These are phyloP conservation scores for Cynopterus sphinx DNA, from an alignment of 2,797 vertebrate species.

Conservation along the genomic window DNA sequence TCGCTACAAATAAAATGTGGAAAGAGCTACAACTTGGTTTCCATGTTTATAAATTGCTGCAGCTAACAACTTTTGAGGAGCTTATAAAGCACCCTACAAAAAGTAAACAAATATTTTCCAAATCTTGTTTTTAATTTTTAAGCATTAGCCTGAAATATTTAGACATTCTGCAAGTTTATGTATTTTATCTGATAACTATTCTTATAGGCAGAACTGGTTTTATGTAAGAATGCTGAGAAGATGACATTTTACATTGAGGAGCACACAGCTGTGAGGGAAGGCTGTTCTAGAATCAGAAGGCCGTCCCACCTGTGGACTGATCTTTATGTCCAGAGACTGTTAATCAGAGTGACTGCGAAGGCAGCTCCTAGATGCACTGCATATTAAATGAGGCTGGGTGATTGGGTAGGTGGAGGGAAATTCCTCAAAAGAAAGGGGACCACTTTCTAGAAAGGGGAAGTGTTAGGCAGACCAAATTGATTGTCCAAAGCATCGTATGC, in stretches of 20 bases:
- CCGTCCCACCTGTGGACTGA: neutral
- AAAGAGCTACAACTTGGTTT: neutral
- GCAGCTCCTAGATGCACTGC: neutral
- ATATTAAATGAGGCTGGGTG: neutral
- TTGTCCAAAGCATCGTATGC: neutral
- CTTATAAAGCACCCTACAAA: neutral
- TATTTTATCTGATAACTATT: neutral
- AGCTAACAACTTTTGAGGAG: neutral
- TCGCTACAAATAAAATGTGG: slow-evolving; percentile 29
- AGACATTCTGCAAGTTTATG: slow-evolving; percentile 8
- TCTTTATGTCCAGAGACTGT: neutral
- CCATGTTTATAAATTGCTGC: neutral
- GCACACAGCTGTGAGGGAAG: neutral
- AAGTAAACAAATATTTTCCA: neutral
- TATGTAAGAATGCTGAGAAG: slow-evolving; percentile 4
- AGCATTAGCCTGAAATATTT: neutral
- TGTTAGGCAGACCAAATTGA: neutral
- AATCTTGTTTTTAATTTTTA: slow-evolving; percentile 21
- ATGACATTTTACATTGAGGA: neutral
- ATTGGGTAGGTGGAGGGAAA: neutral
- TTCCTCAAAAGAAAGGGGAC: neutral
- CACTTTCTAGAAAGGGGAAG: neutral
- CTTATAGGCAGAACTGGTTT: neutral
- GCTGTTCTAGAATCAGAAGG: neutral
- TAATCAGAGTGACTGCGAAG: neutral